These are phyloP conservation scores for Arbacia lixula DNA, from an alignment of 53 echinoderm and acorn worm species.

Conservation along the genomic window DNA sequence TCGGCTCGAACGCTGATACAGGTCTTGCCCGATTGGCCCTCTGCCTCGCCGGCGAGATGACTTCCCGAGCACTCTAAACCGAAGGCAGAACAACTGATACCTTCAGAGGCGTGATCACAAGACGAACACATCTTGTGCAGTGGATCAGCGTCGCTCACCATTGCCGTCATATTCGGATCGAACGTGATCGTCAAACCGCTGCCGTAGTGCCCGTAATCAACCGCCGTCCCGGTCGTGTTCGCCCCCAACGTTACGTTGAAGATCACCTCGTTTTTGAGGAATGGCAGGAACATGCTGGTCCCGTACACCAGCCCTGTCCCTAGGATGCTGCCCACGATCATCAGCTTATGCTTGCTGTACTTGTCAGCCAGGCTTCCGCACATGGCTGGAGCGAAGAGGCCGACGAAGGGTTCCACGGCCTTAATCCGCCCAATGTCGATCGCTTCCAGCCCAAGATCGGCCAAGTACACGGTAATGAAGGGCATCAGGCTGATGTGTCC, in stretches of 20 bases:
- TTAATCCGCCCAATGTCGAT: slow-evolving; percentile 80
- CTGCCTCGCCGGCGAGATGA: no score
- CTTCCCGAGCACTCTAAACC: no score
- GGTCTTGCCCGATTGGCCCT: no score
- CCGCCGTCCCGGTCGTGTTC: no score
- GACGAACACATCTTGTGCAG: background rate
- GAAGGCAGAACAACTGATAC: no score
- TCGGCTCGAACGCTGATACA: no score
- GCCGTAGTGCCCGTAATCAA: no score
- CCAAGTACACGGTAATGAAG: slow-evolving; percentile 91
- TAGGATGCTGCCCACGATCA: slow-evolving; percentile 53
- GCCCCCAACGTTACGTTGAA: no score
- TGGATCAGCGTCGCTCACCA: no score
- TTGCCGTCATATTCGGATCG: no score
- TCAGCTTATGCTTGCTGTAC: slow-evolving; percentile 72
- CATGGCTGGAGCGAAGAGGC: slow-evolving; percentile 65
- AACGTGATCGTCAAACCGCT: no score
- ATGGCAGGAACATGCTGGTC: slow-evolving; percentile 20
- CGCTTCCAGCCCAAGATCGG: slow-evolving; percentile 77
- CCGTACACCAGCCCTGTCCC: slow-evolving; percentile 32
- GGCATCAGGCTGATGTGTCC: slow-evolving; percentile 77
- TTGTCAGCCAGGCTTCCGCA: slow-evolving; percentile 91
- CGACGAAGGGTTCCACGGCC: slow-evolving; percentile 75
- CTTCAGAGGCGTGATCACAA: no score
- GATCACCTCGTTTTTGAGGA: slow-evolving; percentile 3